Base-by-base conservation (phyloP, 2,888 invertebrate species). In the Aleiodes alternator region DNA sequence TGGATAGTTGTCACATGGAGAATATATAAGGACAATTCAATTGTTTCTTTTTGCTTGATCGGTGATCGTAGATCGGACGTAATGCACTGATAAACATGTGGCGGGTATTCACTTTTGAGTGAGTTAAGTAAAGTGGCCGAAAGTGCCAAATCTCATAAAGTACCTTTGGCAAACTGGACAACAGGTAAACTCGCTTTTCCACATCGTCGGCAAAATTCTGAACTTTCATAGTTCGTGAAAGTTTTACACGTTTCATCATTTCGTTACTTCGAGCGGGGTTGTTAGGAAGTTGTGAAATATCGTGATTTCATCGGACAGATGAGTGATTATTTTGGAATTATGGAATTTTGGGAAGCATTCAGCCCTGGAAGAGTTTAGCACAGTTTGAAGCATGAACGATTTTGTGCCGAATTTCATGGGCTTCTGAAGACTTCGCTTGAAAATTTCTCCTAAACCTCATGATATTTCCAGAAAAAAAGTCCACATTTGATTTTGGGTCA, bases 181-280 rank as follows among this genome's bases (percentile, higher is more conserved):
- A 59, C 59, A 34, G 59, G 59, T 59, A 59, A 59, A 59, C 34
- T 59, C 59, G 34, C 9, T 59, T 59, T 59, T 59, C 59, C 59
- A 29, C n/a, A 31, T 59, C n/a, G 34, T 59, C 34, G n/a, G 59
- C 11, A 43, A 34, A 59, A 34, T 34, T n/a, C 6, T 34, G 29
- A 59, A 59, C 34, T 59, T 59, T 59, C 34, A 38, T 59, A 59
- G 34, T 57, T 57, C 16, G 9, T 29, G 51, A 51, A n/a, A 51
- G 14, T n/a, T 14, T 57, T 23, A 57, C 29, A 31, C 29, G 12
- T 12, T 31, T 57, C 29, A 29, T 11, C 57, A 11, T n/a, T 14
- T 29, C 29, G 29, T 16, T 23, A 56, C 16, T 56, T 57, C 29
- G 31, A 4, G 23, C 9, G 9, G 16, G 11, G 31, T 3, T 23